These are phyloP conservation scores for Columbina picui DNA, from an alignment of 2,113 vertebrate genomes.

Conservation along the genomic window DNA sequence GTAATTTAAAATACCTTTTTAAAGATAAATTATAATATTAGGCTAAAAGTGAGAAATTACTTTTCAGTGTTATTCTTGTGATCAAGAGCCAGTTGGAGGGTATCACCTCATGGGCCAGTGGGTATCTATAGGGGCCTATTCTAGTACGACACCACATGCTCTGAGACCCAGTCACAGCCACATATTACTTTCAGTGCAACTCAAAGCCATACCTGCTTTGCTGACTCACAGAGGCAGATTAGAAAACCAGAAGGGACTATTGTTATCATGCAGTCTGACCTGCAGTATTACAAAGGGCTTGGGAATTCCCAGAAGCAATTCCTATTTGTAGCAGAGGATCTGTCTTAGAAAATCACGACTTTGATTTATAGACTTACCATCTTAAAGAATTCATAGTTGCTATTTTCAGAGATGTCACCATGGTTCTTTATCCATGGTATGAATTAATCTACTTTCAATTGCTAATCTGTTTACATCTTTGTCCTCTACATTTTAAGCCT, in stretches of 20 bases:
- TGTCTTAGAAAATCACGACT: background rate
- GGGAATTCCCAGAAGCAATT: background rate
- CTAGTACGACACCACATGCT: background rate
- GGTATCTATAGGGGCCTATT: background rate
- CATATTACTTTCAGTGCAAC: background rate
- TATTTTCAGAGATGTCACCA: background rate
- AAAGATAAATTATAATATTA: background rate
- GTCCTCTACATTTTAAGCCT: background rate
- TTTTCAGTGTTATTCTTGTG: background rate
- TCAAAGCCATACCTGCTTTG: background rate
- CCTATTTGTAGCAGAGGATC: background rate
- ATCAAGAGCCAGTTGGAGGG: background rate
- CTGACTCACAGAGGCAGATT: background rate
- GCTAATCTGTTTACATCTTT: background rate
- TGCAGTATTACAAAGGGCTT: background rate
- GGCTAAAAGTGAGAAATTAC: background rate
- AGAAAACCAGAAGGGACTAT: background rate
- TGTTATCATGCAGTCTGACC: background rate
- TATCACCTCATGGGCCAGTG: background rate
- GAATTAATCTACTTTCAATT: background rate
- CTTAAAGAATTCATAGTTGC: background rate
- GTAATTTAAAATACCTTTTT: background rate
- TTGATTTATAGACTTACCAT: background rate
- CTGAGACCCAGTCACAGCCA: background rate
- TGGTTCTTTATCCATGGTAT: background rate